Evolutionary conservation across 2,888 invertebrate genomes (phyloP), one percentile per base, ranked within the genome.

Genomic region (Tribolium freemani): DNA sequence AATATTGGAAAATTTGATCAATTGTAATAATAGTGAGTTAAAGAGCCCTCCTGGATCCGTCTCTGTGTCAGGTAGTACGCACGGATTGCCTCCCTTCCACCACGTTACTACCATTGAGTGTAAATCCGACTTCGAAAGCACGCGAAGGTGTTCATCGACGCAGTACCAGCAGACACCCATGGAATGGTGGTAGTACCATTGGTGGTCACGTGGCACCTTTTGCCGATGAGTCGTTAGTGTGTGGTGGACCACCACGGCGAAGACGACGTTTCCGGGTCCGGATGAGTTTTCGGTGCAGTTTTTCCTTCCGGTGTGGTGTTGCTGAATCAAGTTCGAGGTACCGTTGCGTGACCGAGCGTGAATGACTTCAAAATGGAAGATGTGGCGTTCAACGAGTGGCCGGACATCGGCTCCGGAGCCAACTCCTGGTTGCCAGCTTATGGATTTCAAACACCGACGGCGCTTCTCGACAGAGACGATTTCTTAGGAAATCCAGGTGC

Each of bases 401-500:
- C 91, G 78, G 86, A 87, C 81, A 76, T 88, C 76, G 87, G 88
- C 83, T 84, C 88, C 81, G 92, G 92, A 80, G 91, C 91, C 83
- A 92, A 92, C 88, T 91, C 93, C 83, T 93, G 93, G 93, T 89
- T 93, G 87, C 93, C 93, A 79, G 93, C 93, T 81, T 93, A 93
- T 84, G 93, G 93, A 80, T 93, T 91, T 88, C 91, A 92, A 87
- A 90, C 90, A 85, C 91, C 91, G 73, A 88, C 91, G 82, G 73
- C 83, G 2, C 73, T 86, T 45, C 74, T 86, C 72, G 91, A 91
- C 83, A 86, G 87, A 73, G 88, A 88, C 67, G 91, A 91, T 85
- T 91, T 90, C 87, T 88, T 90, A 83, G 89, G 89, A 83, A 88
- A 90, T 86, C 90, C 89, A 85, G 91, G 90, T 91, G 88, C 53